Conservation (phyloP, 2,888 invertebrate genomes). For the Parnassius smintheus region DNA sequence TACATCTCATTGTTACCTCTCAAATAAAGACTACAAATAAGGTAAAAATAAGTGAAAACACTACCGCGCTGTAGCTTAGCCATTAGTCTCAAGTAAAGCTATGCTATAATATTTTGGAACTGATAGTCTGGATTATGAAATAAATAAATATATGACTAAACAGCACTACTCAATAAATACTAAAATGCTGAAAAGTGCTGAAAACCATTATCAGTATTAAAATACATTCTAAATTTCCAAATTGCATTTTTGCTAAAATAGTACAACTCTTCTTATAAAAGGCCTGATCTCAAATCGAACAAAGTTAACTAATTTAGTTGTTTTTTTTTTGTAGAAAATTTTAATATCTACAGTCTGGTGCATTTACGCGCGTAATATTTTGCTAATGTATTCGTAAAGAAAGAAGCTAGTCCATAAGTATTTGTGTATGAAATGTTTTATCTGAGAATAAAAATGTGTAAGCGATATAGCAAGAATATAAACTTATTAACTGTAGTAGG, state of each 20-base stretch:
- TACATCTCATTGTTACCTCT: no score
- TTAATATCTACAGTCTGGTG: conserved; percentile 17
- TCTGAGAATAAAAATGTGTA: conserved; percentile 8
- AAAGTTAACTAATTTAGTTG: conserved; percentile 43
- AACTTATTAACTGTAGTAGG: conserved; percentile 18
- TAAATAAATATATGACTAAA: background rate
- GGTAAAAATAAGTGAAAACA: no score
- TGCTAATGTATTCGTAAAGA: conserved; percentile 22
- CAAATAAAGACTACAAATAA: no score
- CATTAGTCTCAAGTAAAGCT: no score
- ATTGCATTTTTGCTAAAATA: conserved; percentile 34
- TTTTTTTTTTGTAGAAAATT: conserved; percentile 34
- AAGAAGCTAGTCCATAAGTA: conserved; percentile 35
- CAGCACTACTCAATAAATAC: background rate
- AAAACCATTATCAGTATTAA: conserved; percentile 27
- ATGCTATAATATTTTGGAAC: no score
- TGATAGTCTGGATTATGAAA: no score
- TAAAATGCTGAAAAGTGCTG: background rate
- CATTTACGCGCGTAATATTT: conserved; percentile 24
- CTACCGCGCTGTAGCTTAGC: no score
- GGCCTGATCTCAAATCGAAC: conserved; percentile 60
- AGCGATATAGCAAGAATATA: conserved; percentile 3
- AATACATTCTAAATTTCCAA: conserved; percentile 31
- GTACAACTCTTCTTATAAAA: conserved; percentile 34
- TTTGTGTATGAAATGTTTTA: conserved; percentile 18